A percentile compares a stretch with the other conserved stretches of the same genome.
These are phyloP conservation scores for Ctenosaura bakeri DNA, from an alignment of 2,797 vertebrate species.

Conservation along the genomic window DNA sequence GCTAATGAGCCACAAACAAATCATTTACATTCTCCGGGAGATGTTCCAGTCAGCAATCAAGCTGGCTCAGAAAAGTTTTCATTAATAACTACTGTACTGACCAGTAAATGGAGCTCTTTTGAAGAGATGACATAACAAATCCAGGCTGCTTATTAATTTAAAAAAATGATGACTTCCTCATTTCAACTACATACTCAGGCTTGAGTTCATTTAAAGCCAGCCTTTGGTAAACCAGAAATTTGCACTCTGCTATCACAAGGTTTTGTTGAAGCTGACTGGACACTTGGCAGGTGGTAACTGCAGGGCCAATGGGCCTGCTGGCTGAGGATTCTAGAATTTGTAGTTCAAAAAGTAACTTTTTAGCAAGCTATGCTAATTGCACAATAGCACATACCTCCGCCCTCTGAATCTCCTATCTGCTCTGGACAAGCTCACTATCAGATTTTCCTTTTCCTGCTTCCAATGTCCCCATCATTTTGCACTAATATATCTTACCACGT, in stretches of 20 bases:
- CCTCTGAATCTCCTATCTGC: neutral
- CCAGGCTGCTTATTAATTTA: neutral
- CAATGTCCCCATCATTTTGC: neutral
- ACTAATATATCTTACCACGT: neutral
- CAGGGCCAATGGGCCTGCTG: too few relatives aligned
- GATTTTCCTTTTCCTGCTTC: neutral
- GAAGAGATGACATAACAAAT: neutral
- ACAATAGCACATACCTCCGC: neutral
- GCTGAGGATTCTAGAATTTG: too few relatives aligned
- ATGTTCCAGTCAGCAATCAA: slow-evolving; percentile 12
- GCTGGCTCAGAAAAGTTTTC: slow-evolving; percentile 9
- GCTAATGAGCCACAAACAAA: slow-evolving; percentile 33
- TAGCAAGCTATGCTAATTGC: too few relatives aligned
- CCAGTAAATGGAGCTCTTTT: neutral
- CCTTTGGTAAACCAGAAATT: neutral
- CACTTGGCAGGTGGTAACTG: neutral
- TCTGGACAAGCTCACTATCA: neutral
- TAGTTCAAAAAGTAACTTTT: too few relatives aligned
- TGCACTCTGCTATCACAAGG: neutral
- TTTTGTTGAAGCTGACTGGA: neutral
- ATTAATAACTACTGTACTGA: slow-evolving; percentile 24
- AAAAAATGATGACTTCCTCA: neutral
- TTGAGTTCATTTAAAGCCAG: neutral
- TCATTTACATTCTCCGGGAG: slow-evolving; percentile 28
- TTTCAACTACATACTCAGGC: neutral